Evolutionary conservation across 2,888 invertebrate species (phyloP), one percentile per base, ranked within the genome.

Genomic region (Chaitophorus viminalis): DNA sequence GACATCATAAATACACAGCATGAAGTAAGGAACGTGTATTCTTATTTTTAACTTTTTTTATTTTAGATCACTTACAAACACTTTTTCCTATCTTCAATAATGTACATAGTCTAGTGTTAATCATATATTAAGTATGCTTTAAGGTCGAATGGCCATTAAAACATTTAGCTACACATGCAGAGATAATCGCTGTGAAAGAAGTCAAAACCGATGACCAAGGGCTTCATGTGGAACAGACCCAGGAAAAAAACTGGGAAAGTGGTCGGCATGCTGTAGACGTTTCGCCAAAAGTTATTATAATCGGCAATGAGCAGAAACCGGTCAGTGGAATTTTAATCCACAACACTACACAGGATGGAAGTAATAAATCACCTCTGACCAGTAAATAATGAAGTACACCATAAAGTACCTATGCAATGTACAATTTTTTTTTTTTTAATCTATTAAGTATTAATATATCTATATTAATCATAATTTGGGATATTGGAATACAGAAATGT

Each of bases 71-170:
- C n/a, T 79, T 33, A n/a, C n/a, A n/a, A n/a, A n/a, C n/a, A n/a
- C n/a, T 39, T 70, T 46, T 52, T n/a, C n/a, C 14, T 74, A 52
- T 54, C 52, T 54, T 33, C 72, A 54, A 54, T 25, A 21, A 72
- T 31, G 29, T 60, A 83, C 54, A 83, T 29, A 36, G 18, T 33
- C 17, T 17, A 85, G 68, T 77, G 46, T 85, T 77, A 77, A 85
- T 85, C 68, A 52, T 77, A 77, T 77, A 77, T 52, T 33, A 68
- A 85, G 84, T 85, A 68, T 77, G 76, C 70, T 86, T 86, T 86
- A 86, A 86, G 86, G 86, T 79, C 78, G 8, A n/a, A 25, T 36
- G 46, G 78, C 78, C 77, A 33, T 6, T 68, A 60, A 36, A 36
- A 25, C 31, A 68, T 76, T 18, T 77, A 77, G 76, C 31, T n/a